These are phyloP conservation scores for Drosophila nr. fundita DNA, from an alignment of 2,888 invertebrate species.

Conservation along the genomic window DNA sequence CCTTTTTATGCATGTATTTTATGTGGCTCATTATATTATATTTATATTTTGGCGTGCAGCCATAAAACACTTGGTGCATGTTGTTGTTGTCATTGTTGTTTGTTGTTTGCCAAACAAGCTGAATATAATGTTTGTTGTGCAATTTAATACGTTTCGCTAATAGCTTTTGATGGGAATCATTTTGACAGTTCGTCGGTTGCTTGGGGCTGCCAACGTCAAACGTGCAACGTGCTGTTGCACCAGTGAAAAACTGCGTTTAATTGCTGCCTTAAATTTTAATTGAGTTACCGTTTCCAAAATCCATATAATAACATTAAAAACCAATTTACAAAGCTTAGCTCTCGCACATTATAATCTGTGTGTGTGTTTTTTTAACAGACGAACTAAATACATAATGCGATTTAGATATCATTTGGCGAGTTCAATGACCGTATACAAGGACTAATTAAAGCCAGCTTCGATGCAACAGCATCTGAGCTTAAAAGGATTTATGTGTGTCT, in stretches of 20 bases:
- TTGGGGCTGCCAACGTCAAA: conserved; percentile 4
- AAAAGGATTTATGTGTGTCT: conserved; percentile 8
- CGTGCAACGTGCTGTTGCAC: conserved; percentile 5
- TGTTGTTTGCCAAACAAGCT: conserved; percentile 50
- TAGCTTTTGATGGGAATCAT: conserved; percentile 58
- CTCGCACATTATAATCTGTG: neutral
- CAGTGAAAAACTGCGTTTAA: conserved; percentile 45
- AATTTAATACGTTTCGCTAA: conserved; percentile 73
- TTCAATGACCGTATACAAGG: neutral
- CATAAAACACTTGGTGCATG: conserved; percentile 25
- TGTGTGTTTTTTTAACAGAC: conserved; percentile 25
- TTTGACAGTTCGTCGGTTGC: conserved; percentile 52
- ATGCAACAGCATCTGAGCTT: neutral
- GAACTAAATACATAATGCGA: neutral
- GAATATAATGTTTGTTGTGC: conserved; percentile 50
- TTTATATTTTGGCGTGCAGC: conserved; percentile 54
- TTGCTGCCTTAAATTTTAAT: conserved; percentile 57
- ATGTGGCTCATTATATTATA: conserved; percentile 48
- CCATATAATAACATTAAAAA: conserved; percentile 47
- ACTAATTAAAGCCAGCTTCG: neutral
- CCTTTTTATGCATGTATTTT: conserved; percentile 6
- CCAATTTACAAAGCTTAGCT: conserved; percentile 19
- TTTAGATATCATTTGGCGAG: neutral
- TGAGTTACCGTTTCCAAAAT: conserved; percentile 32
- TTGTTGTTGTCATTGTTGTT: conserved; percentile 18